These are phyloP conservation scores for Calidris pygmaea DNA, from an alignment of 2,113 vertebrate genomes.

Conservation along the genomic window DNA sequence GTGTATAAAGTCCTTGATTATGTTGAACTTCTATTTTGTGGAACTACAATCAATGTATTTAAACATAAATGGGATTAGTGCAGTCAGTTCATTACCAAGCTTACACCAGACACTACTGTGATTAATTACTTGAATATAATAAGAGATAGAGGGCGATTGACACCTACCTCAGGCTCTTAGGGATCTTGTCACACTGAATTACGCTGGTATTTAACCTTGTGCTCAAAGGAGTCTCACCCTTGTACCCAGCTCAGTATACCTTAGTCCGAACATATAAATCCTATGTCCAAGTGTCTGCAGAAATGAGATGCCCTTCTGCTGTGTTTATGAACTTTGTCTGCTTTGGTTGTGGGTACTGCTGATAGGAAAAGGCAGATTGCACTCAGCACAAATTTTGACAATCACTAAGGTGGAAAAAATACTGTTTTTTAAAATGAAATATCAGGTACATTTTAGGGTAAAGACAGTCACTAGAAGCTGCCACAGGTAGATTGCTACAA, in stretches of 20 bases:
- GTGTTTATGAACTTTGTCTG: neutral
- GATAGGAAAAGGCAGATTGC: neutral
- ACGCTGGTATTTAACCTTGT: neutral
- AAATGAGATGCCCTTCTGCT: neutral
- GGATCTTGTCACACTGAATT: neutral
- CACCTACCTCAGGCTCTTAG: neutral
- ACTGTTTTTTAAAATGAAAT: neutral
- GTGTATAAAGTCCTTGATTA: neutral
- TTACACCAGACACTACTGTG: neutral
- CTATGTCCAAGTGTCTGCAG: neutral
- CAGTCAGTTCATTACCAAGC: neutral
- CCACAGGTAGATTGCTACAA: neutral
- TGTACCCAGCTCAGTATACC: neutral
- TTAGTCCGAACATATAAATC: neutral
- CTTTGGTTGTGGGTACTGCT: neutral
- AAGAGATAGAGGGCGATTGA: neutral
- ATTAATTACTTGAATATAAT: neutral
- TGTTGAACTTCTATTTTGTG: neutral
- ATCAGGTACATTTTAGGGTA: neutral
- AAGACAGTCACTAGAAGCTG: neutral
- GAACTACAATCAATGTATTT: neutral
- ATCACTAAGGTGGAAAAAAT: no score
- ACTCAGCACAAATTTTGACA: neutral
- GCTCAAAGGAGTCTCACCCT: neutral
- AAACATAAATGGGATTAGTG: neutral